Percentiles rank a stretch among this genome's conserved stretches.
phyloP scores from a whole-genome alignment of 1,140 invertebrate genomes.

The Dendroctonus valens region DNA sequence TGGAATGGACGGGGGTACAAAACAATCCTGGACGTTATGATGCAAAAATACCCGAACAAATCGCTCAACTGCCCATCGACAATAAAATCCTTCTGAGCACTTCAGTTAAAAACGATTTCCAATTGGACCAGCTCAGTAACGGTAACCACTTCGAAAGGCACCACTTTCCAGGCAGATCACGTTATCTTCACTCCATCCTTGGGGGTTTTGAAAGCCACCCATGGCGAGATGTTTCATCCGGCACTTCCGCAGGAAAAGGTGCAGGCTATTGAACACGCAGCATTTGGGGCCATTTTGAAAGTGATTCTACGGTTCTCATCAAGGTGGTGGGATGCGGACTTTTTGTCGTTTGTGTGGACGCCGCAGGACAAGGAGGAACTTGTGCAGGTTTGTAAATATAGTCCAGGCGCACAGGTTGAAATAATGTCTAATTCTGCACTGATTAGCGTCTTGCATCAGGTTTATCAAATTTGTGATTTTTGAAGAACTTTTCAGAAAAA shows the following conservation, averaged over 20 bases:
- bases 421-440: too few species aligned
- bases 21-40: slow-evolving; percentile 42
- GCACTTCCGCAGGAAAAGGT: slow-evolving; percentile 60
- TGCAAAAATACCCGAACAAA: slow-evolving; percentile 40
- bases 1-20: slow-evolving; percentile 45
- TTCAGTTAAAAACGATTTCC: slow-evolving; percentile 37
- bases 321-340: slow-evolving; percentile 63
- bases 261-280: slow-evolving; percentile 61
- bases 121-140: slow-evolving; percentile 31
- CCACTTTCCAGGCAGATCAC: slow-evolving; percentile 59
- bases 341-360: slow-evolving; percentile 57
- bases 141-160: slow-evolving; percentile 53
- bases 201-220: slow-evolving; percentile 67
- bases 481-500: slow-evolving; percentile 14
- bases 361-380: slow-evolving; percentile 50
- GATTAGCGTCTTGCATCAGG: too few species aligned
- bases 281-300: slow-evolving; percentile 73
- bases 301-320: slow-evolving; percentile 68
- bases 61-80: slow-evolving; percentile 34
- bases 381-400: slow-evolving; percentile 67
- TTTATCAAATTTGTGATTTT: too few species aligned
- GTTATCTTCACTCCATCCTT: slow-evolving; percentile 69
- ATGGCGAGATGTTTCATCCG: slow-evolving; percentile 61
- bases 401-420: too few species aligned
- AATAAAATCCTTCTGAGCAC: slow-evolving; percentile 39